Conservation (phyloP, 2,888 invertebrate species). For the Ptilodon capucinus region DNA sequence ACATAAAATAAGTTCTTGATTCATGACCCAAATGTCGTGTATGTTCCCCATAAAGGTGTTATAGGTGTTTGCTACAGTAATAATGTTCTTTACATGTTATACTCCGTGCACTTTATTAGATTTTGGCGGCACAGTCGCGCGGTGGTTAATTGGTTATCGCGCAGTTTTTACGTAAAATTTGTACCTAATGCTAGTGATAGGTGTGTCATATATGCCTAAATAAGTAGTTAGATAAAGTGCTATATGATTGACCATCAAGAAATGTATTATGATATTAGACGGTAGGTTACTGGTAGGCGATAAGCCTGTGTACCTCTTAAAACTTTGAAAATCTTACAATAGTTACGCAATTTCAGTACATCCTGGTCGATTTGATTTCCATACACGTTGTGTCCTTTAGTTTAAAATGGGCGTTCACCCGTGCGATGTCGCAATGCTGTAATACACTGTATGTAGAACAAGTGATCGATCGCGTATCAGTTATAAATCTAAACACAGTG, state of each 20-base stretch:
- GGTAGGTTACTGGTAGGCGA: not conserved
- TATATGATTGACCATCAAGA: too few species aligned
- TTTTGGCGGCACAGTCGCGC: too few species aligned
- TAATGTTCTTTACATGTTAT: constrained; percentile 27
- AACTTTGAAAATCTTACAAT: too few species aligned
- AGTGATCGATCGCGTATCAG: constrained; percentile 56
- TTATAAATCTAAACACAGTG: constrained; percentile 68
- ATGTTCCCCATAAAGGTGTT: constrained; percentile 54
- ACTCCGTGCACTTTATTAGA: constrained; percentile 21
- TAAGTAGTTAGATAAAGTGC: too few species aligned
- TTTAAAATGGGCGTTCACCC: constrained; percentile 1
- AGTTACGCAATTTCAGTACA: not conserved
- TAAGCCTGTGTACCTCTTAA: too few species aligned
- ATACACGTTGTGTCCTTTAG: not conserved
- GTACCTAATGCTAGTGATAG: too few species aligned
- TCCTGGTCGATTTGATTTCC: not conserved
- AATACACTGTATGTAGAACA: constrained; percentile 32
- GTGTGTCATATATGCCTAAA: too few species aligned
- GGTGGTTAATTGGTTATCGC: too few species aligned
- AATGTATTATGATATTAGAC: not conserved
- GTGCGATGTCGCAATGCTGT: constrained; percentile 19
- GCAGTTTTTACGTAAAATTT: too few species aligned
- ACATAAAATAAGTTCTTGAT: not conserved
- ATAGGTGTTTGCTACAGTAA: constrained; percentile 42
- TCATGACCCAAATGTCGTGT: constrained; percentile 42